A percentile compares a stretch with the other conserved stretches of the same genome.
phyloP scores from a whole-genome alignment of 2,888 invertebrate genomes.

The Brachyopa scutellaris region DNA sequence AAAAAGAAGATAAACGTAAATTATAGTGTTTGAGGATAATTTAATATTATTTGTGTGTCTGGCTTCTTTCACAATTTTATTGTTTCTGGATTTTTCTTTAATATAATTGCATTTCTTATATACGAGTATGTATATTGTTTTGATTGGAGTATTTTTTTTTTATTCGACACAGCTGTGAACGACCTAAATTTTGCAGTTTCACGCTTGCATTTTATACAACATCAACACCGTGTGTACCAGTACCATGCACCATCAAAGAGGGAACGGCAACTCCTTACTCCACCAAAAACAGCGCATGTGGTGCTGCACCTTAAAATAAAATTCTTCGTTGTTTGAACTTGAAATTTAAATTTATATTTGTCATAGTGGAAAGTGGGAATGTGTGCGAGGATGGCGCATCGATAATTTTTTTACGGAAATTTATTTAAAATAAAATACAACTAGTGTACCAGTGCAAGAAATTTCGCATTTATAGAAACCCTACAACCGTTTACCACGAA shows the following conservation, averaged over 20 bases:
- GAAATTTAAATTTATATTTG: slow-evolving; percentile 61
- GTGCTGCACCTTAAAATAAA: slow-evolving; percentile 57
- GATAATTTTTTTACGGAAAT: slow-evolving; percentile 29
- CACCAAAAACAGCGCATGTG: slow-evolving; percentile 25
- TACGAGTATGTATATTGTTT: not conserved
- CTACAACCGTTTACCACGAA: no score
- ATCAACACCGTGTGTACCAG: not conserved
- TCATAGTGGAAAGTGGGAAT: slow-evolving; percentile 32
- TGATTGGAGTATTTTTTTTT: slow-evolving; percentile 2
- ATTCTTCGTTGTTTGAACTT: slow-evolving; percentile 65
- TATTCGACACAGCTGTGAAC: slow-evolving; percentile 11
- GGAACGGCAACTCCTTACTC: slow-evolving; percentile 16
- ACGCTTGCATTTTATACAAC: slow-evolving; percentile 43
- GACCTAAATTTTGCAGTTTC: slow-evolving; percentile 57
- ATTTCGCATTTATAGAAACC: no score
- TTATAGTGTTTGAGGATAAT: slow-evolving; percentile 55
- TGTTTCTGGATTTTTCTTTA: not conserved
- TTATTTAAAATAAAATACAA: slow-evolving; percentile 3
- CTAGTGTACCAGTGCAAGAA: no score
- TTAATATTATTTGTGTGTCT: slow-evolving; percentile 52
- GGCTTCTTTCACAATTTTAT: no score
- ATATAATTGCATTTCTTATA: slow-evolving; percentile 20
- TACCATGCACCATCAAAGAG: no score
- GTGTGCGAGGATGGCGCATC: slow-evolving; percentile 40
- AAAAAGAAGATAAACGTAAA: slow-evolving; percentile 59